Percentiles rank a stretch among this genome's conserved stretches.
phyloP scores from a whole-genome alignment of 2,888 invertebrate species.

The Hylaea fasciaria region DNA sequence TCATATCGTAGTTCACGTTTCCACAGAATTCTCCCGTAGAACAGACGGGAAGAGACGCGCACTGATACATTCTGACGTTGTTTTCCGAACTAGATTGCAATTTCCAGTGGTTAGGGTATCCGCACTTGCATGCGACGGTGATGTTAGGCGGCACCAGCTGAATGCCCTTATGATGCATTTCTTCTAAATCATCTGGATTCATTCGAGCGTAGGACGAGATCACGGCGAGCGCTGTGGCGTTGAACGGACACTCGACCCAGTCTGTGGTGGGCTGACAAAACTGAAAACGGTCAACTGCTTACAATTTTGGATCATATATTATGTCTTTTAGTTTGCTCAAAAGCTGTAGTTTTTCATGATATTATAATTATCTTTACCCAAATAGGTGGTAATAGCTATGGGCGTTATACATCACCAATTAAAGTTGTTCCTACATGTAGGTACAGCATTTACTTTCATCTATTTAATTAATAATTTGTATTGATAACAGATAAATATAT shows the following conservation, averaged over 20 bases:
- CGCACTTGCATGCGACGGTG: slow-evolving; percentile 80
- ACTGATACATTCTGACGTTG: slow-evolving; percentile 67
- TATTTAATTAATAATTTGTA: too few relatives aligned
- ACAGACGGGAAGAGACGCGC: slow-evolving; percentile 81
- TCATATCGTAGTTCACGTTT: slow-evolving; percentile 83
- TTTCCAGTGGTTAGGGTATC: slow-evolving; percentile 81
- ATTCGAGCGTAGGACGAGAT: slow-evolving; percentile 59
- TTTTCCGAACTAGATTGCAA: slow-evolving; percentile 50
- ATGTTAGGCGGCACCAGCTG: slow-evolving; percentile 74
- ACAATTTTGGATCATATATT: too few relatives aligned
- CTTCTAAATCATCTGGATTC: slow-evolving; percentile 73
- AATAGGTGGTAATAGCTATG: too few relatives aligned
- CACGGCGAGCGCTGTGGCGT: slow-evolving; percentile 69
- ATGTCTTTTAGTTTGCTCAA: too few relatives aligned
- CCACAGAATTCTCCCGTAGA: slow-evolving; percentile 86
- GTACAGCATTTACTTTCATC: too few relatives aligned
- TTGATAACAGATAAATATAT: too few relatives aligned
- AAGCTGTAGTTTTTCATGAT: too few relatives aligned
- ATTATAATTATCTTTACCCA: too few relatives aligned
- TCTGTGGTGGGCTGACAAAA: slow-evolving; percentile 77
- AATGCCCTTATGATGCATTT: slow-evolving; percentile 67
- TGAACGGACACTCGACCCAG: slow-evolving; percentile 67
- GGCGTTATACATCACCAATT: too few relatives aligned
- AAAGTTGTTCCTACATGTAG: too few relatives aligned
- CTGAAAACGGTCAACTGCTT: slow-evolving; percentile 58